Evolutionary conservation across 2,888 invertebrate genomes (phyloP), one percentile per base, ranked within the genome.

Genomic region (Drosophila incognita): DNA sequence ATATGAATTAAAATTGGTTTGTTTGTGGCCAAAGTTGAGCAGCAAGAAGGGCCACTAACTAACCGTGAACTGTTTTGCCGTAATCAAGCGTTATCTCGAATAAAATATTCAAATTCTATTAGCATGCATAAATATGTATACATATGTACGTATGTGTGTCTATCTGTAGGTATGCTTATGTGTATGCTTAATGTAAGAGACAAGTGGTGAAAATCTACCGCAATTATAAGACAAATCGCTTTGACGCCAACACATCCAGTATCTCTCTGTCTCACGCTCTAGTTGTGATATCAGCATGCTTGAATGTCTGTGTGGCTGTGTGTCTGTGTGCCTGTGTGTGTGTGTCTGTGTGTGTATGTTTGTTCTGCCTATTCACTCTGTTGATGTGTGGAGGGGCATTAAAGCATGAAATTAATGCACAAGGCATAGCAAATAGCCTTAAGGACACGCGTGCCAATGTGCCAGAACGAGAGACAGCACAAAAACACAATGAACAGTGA

Each of bases 381-480:
- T 60, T 58, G 57, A 40, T 70, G 61, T 78, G 62, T 76, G 69
- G 65, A 52, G 64, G 66, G 74, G 81, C 81, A 81, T 81, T 81
- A 81, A 81, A 79, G 81, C 81, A 81, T 82, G 83, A 82, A 82
- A 82, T 82, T 82, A 81, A 82, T 82, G 79, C 75, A 74, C 72
- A 82, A 74, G 68, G 59, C 74, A 76, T 61, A 76, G 79, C 74
- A 77, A 74, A 81, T 79, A 80, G 74, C 77, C 79, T 64, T 67
- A 69, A 74, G 70, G 76, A 82, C 77, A 82, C 61, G 75, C 75
- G 75, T 71, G 71, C 75, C 79, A 62, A 40, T 48, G 24, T 60
- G 51, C 38, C 42, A 57, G 46, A 42, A 54, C 38, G 29, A 59
- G 15, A 66, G 35, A 49, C 48, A 36, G 52, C 56, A 64, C 53